Base-by-base conservation (phyloP, 2,797 vertebrate species). In the Dryobates pubescens region DNA sequence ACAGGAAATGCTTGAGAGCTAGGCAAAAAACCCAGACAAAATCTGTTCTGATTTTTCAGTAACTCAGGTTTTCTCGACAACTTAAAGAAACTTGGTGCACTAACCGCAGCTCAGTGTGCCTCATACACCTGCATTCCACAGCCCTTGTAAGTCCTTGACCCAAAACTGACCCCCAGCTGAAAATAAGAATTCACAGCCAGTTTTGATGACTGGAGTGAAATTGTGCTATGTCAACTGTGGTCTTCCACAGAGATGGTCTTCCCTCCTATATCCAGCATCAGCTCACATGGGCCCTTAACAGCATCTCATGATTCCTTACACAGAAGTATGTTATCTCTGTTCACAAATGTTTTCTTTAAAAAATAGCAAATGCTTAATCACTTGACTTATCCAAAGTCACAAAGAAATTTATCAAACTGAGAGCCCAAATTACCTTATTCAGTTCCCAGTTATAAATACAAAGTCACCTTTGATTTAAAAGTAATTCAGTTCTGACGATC, bases 1-100 rank as follows among this genome's bases (percentile, higher is more conserved):
- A 95, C 34, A 4, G 67, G 82, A 90, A 91, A 96, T 91, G 94
- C 72, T 95, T 77, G 63, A 91, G 83, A 96, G 59, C 68, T 84
- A 73, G 81, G 86, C 49, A 96, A 87, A 70, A 86, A 92, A 71
- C 38, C 38, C 59, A 75, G 67, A 65, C 47, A 93, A 94, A 95
- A 96, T 94, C 72, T 4, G 0, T 4, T 82, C 77, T 81, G 74
- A 94, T 29, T 54, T 29, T 56, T 30, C 54, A 91, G 32, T 65
- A 82, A 82, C 70, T 69, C 43, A 71, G 59, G 16, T 73, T 86
- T 91, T 80, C 45, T 9, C 68, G 71, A 27, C 49, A 88, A 77
- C 61, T 89, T 75, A 51, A 22, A 82, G 73, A 93, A 95, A 92
- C 71, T 82, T 59, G 6, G 38, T 71, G 26, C 17, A 27, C n/a